Evolutionary conservation across 2,113 vertebrate species (phyloP), one percentile per base, ranked within the genome.

Genomic region (Xyrauchen texanus): DNA sequence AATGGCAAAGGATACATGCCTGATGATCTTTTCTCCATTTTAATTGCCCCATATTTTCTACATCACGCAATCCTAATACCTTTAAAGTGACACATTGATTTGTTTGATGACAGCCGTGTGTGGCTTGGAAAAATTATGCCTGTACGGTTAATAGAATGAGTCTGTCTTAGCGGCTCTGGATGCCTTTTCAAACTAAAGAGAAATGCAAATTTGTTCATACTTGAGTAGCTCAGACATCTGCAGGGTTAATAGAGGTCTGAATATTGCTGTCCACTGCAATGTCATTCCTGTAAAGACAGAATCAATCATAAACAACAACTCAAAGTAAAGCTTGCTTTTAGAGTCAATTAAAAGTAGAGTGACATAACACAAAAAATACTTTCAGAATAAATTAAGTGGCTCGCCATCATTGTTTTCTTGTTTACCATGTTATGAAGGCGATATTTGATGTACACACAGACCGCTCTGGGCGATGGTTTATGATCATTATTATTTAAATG

Each of bases 401-500:
- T 85, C 71, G 82, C 88, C 87, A 86, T 92, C 88, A 91, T 91
- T 93, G 92, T 92, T 92, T 92, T 91, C 84, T 76, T 90, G 90
- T 92, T 91, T 91, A 89, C 89, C 89, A 90, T 89, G 88, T 90
- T 89, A 89, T 87, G 42, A 77, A 91, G 88, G 89, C 89, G 87
- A 88, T 90, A 87, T 91, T 91, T 92, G 90, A 93, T 92, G 88
- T 90, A 91, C 90, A 89, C 86, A 84, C 85, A 82, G 83, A 83
- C 83, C 34, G 87, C 90, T 90, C 77, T 81, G 82, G 80, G 91
- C 90, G 86, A 86, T 91, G 89, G 90, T 90, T 93, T 90, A 92
- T 90, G 91, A 91, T 90, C 92, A 91, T 92, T 92, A 92, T 92
- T 93, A 93, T 93, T 93, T 87, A 92, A 93, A 93, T 93, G 90